phyloP scores from a whole-genome alignment of 2,888 invertebrate genomes.

The Tinea trinotella region DNA sequence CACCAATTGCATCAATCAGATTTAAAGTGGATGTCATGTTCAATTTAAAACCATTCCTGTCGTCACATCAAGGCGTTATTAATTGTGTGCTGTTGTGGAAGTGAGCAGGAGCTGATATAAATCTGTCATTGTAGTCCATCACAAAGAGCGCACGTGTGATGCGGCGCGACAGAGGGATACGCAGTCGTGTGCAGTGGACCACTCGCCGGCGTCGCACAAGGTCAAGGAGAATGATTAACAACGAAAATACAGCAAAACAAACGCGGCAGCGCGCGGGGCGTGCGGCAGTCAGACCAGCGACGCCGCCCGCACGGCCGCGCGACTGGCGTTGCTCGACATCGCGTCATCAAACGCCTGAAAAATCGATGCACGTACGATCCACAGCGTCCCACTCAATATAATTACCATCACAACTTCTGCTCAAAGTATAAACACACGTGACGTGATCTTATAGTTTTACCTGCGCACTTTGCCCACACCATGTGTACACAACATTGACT shows the following conservation, averaged over 20 bases:
- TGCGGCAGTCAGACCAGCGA: constrained; percentile 61
- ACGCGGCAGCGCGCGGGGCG: constrained; percentile 55
- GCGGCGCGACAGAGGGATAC: constrained; percentile 49
- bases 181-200: constrained; percentile 71
- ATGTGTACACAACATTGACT: not conserved
- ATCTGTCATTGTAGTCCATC: constrained; percentile 7
- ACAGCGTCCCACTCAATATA: constrained; percentile 39
- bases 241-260: constrained; percentile 73
- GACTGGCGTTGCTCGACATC: constrained; percentile 54
- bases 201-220: constrained; percentile 71
- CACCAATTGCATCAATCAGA: too few relatives aligned
- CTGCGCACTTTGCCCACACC: not conserved
- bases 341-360: constrained; percentile 35
- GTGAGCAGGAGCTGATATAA: not conserved
- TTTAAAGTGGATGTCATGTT: too few relatives aligned
- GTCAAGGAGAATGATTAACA: constrained; percentile 75
- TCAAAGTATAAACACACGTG: constrained; percentile 2
- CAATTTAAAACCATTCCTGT: not conserved
- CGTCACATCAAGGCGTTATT: not conserved
- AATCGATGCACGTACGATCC: constrained; percentile 70
- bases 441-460: not conserved
- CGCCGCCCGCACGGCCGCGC: constrained; percentile 62
- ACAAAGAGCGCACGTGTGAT: constrained; percentile 51
- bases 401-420: constrained; percentile 4
- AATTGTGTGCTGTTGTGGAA: not conserved